phyloP scores from a whole-genome alignment of 2,797 vertebrate species.

The Vireo griseus region DNA sequence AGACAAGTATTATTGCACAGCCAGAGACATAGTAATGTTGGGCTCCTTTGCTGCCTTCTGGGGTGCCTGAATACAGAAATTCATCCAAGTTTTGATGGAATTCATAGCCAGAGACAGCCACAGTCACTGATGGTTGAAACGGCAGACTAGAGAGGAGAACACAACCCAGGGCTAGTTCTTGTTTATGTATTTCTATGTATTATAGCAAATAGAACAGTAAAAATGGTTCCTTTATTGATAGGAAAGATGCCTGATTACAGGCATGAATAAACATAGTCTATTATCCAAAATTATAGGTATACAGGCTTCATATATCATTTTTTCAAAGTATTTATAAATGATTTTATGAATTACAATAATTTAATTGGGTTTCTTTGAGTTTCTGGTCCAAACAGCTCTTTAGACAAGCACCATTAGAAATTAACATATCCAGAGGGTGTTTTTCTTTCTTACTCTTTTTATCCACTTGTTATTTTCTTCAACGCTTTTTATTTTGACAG shows the following conservation, averaged over 20 bases:
- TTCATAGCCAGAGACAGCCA: background rate
- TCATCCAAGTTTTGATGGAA: background rate
- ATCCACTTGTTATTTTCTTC: background rate
- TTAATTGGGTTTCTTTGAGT: background rate
- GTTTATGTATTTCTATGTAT: background rate
- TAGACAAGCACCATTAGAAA: background rate
- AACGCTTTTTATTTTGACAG: constrained; percentile 13
- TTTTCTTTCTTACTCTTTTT: background rate
- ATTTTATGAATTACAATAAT: background rate
- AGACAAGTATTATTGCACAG: background rate
- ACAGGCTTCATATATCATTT: background rate
- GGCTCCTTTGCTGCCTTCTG: background rate
- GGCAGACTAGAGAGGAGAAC: background rate
- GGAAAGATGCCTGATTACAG: background rate
- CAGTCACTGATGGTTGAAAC: background rate
- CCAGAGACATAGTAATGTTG: background rate
- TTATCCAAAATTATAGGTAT: background rate
- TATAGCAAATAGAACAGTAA: background rate
- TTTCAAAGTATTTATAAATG: background rate
- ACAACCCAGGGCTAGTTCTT: background rate
- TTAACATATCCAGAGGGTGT: background rate
- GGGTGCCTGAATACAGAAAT: background rate
- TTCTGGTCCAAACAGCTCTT: background rate
- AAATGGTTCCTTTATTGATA: background rate
- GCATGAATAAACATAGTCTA: background rate